Base-by-base conservation (phyloP, 2,797 vertebrate species). In the Enteromius anoplus region DNA sequence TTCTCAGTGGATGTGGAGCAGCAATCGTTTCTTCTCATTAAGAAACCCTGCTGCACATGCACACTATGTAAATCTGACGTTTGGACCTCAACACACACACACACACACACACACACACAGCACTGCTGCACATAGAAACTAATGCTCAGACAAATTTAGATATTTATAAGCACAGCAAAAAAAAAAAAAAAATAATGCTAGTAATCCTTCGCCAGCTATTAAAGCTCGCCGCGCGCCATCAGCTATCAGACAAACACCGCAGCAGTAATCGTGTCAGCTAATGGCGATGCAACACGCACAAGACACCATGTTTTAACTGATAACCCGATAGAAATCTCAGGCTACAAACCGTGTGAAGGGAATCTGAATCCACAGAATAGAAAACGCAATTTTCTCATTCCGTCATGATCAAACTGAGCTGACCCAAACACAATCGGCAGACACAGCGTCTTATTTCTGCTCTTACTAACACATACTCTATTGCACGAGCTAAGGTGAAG, bases 361-460 rank as follows among this genome's bases (percentile, higher is more conserved):
- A 32, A 34, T 12, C 3, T 17, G 14, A 47, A 34, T 12, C 1
- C 15, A 29, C 49, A 29, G 5, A 29, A 15, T 26, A 5, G 2
- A 94, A 95, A 40, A 7, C 40, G 40, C 8, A 40, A 40, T 40
- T 40, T 45, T 12, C 95, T 95, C 91, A 92, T 92, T 86, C 93
- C 94, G 91, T 94, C 94, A 96, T 96, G 93, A 96, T 94, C 91
- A 93, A 93, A 95, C 91, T 88, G 1, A 60, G 10, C 55, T 89
- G 91, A 89, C 92, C 93, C 88, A 90, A 93, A 91, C 92, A 93
- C 92, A 92, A 90, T 58, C 14, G 12, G 19, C 21, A 34, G 5
- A 95, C 97, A 91, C 94, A 95, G 92, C 93, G 93, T 90, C 93
- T 94, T 94, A 95, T 96, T 94, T 95, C 95, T 94, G 88, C 93